Base-by-base conservation (phyloP, 2,797 vertebrate species). In the Adrianichthys oophorus region DNA sequence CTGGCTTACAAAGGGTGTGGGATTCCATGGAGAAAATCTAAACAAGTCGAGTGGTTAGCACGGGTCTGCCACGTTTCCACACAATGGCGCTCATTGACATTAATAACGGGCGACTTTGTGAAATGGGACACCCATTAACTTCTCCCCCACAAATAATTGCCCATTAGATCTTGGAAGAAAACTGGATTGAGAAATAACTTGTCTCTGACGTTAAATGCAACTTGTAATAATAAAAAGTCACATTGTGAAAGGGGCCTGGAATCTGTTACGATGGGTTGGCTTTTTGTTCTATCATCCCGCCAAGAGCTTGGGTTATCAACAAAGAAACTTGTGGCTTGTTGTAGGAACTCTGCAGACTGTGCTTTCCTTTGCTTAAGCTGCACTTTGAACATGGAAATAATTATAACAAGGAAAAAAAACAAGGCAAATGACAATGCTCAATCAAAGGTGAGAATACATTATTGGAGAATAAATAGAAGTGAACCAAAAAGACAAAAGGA, bases 91-190 rank as follows among this genome's bases (percentile, higher is more conserved):
- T 87, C 84, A 81, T 84, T 85, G 84, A 88, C 86, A 86, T 84
- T 86, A 87, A 87, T 87, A 85, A 87, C 80, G 51, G 76, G 76
- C 71, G 80, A 83, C 83, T 85, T 76, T 84, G 84, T 85, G 86
- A 88, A 90, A 89, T 60, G 69, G 81, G 82, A 90, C 85, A 84
- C 85, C 82, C 85, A 87, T 90, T 87, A 87, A 87, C 77, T 84
- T 85, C 84, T 84, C 80, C 75, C 85, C 71, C 65, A 66, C 67
- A 84, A 80, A 89, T 87, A 86, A 88, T 88, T 85, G 85, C 71
- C 83, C 79, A 86, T 87, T 88, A 86, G 79, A 84, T 85, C 68
- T 87, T 83, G 83, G 85, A 84, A 71, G 79, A 80, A 82, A 49
- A 15, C 59, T 23, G 81, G 68, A 82, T 84, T 82, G 80, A 84